Base-by-base conservation (phyloP, 1,140 invertebrate species). In the Sinella curviseta region DNA sequence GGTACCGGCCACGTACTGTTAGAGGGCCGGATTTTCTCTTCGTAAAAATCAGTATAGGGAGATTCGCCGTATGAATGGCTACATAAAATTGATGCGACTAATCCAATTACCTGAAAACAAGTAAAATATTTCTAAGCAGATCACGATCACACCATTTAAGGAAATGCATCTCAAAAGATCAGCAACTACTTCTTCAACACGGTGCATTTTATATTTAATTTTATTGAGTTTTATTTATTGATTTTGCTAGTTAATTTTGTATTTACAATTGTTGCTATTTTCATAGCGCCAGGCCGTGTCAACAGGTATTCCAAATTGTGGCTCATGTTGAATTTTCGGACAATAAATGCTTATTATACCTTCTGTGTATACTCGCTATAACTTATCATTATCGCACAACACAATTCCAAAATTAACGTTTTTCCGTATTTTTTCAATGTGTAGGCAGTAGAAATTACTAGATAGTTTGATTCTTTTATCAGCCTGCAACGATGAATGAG, bases 301-400 rank as follows among this genome's bases (percentile, higher is more conserved):
- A 70, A 33, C 24, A 70, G 30, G n/a, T 70, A 70, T n/a, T 70
- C 65, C 26, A 70, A 24, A 70, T 70, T 70, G 24, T 70, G 65
- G 31, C 65, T 70, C 65, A 70, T 70, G 3, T 60, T 60, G 14
- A 14, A 8, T 3, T 14, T 4, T 26, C 24, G 24, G 3, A 26
- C 12, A 60, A 60, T 60, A 60, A n/a, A n/a, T n/a, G n/a, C n/a
- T n/a, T n/a, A n/a, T n/a, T n/a, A n/a, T n/a, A n/a, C n/a, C n/a
- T n/a, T n/a, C n/a, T n/a, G n/a, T n/a, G n/a, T n/a, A n/a, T n/a
- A n/a, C n/a, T n/a, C n/a, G n/a, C n/a, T n/a, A n/a, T n/a, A n/a
- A n/a, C n/a, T n/a, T n/a, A n/a, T n/a, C n/a, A n/a, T n/a, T n/a
- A n/a, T n/a, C n/a, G n/a, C n/a, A n/a, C n/a, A n/a, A n/a, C n/a